A percentile compares a stretch with the other conserved stretches of the same genome.
phyloP scores from a whole-genome alignment of 2,797 vertebrate genomes.

The Echeneis naucrates region DNA sequence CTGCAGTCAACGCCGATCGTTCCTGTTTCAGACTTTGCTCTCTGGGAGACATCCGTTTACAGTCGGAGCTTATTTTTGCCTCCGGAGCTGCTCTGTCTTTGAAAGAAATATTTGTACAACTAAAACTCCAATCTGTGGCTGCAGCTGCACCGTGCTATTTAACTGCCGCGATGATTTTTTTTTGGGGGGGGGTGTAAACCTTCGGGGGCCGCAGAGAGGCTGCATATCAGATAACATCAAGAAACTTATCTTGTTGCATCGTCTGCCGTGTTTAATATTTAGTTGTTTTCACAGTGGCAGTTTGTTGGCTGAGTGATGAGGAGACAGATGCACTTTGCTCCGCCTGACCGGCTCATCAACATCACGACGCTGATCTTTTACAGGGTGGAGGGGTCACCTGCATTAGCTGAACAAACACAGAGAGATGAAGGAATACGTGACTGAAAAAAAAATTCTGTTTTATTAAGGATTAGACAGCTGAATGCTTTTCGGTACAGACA shows the following conservation, averaged over 20 bases:
- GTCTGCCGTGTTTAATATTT: conserved; percentile 77
- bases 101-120: conserved; percentile 63
- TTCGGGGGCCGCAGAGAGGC: conserved; percentile 32
- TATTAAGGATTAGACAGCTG: neutral
- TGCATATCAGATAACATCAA: conserved; percentile 69
- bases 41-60: conserved; percentile 5
- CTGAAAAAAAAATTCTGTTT: neutral
- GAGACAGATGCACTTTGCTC: conserved; percentile 66
- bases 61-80: conserved; percentile 37
- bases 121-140: conserved; percentile 74
- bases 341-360: conserved; percentile 44
- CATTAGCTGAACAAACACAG: conserved; percentile 60
- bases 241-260: conserved; percentile 65
- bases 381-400: conserved; percentile 57
- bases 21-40: neutral
- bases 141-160: conserved; percentile 75
- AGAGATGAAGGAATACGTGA: neutral
- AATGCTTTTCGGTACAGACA: neutral
- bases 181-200: conserved; percentile 63
- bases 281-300: conserved; percentile 71
- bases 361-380: conserved; percentile 56
- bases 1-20: neutral
- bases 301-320: conserved; percentile 66
- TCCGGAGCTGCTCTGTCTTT: conserved; percentile 36
- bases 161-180: conserved; percentile 66